Evolutionary conservation across 92 coral and sea anemone genomes (phyloP).

Genomic region (Plumapathes pennacea): DNA sequence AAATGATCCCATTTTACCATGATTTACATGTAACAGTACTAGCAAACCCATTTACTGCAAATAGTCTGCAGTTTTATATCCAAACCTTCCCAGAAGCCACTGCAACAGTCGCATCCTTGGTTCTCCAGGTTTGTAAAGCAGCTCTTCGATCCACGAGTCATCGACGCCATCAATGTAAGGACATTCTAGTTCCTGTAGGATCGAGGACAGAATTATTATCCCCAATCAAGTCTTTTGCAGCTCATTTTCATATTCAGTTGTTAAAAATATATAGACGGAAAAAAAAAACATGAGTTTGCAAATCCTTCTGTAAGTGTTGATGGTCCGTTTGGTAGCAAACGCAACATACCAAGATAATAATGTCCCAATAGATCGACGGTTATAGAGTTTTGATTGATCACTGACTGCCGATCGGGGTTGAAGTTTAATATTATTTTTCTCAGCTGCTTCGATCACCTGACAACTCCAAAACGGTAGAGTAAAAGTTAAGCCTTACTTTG

Average conservation of each 20-base stretch:
- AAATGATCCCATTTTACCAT: neutral
- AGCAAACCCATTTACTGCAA: neutral
- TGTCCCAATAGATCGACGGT: no score
- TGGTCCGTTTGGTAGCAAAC: neutral
- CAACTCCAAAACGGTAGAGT: no score
- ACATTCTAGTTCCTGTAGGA: constrained; percentile 78
- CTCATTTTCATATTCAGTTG: neutral
- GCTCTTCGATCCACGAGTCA: constrained; percentile 95
- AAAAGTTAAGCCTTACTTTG: no score
- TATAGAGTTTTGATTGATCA: no score
- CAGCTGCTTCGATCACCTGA: no score
- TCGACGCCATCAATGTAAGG: constrained; percentile 97
- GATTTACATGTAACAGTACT: neutral
- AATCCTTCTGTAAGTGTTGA: neutral
- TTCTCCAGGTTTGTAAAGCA: constrained; percentile 90
- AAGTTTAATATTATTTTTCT: no score
- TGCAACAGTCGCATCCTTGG: constrained; percentile 90
- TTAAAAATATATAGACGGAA: neutral
- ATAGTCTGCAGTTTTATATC: no score
- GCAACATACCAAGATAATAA: no score
- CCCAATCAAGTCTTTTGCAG: neutral
- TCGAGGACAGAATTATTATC: neutral
- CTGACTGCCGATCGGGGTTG: no score
- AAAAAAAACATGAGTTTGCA: neutral
- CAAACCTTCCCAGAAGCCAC: constrained; percentile 87